Percentiles rank a stretch among this genome's conserved stretches.
Conservation (phyloP, 2,113 vertebrate genomes). For the Pollachius pollachius region DNA sequence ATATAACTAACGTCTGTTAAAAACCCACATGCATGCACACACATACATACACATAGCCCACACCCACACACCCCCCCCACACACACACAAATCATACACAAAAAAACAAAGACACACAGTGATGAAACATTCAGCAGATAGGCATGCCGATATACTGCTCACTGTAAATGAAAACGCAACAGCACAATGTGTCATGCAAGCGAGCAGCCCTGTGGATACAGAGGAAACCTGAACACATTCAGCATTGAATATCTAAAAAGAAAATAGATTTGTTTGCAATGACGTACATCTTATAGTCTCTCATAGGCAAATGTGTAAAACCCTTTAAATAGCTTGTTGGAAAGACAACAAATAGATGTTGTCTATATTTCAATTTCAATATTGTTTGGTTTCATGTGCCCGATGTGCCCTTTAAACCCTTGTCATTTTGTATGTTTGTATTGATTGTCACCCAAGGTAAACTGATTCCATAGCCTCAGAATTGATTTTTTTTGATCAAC, state of each 20-base stretch:
- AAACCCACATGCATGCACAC: not conserved
- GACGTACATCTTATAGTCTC: not conserved
- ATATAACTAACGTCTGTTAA: too few relatives aligned
- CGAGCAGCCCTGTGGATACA: constrained; percentile 24
- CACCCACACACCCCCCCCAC: not conserved
- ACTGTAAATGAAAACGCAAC: constrained; percentile 14
- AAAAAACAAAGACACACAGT: constrained; percentile 14
- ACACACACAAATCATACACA: not conserved
- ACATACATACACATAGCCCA: constrained; percentile 1
- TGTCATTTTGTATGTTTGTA: not conserved
- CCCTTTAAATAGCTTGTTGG: not conserved
- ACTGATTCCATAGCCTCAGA: too few relatives aligned
- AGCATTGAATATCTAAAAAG: not conserved
- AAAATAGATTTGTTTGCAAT: constrained; percentile 45
- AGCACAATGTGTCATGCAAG: constrained; percentile 47
- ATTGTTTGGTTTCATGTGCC: constrained; percentile 3
- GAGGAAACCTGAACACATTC: not conserved
- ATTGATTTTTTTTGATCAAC: not conserved
- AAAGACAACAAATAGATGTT: constrained; percentile 11
- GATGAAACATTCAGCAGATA: constrained; percentile 19
- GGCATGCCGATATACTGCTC: constrained; percentile 25
- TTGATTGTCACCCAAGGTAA: constrained; percentile 20
- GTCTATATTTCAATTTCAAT: constrained; percentile 12
- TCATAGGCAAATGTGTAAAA: not conserved
- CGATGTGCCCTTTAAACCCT: not conserved